Evolutionary conservation across 2,797 vertebrate species (phyloP).

Genomic region (Diplodus sargus): DNA sequence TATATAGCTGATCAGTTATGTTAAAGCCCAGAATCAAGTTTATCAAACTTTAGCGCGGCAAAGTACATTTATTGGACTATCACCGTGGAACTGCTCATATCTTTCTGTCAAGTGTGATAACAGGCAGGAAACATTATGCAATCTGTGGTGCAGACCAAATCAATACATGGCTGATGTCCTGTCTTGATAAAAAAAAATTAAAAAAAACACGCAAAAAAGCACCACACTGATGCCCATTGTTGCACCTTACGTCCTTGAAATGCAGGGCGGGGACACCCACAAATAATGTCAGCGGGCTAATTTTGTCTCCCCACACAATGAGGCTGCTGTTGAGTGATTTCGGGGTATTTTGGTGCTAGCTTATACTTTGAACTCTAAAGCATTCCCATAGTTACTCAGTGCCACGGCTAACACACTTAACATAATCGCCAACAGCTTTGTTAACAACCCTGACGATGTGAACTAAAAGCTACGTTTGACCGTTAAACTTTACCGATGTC

Average conservation of each 20-base stretch:
- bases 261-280: constrained; percentile 72
- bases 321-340: constrained; percentile 54
- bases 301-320: constrained; percentile 72
- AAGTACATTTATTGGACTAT: constrained; percentile 19
- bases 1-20: not conserved
- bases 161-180: constrained; percentile 76
- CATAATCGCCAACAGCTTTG: not conserved
- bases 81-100: constrained; percentile 17
- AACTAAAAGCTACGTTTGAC: not conserved
- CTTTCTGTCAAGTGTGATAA: constrained; percentile 46
- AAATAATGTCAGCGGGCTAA: constrained; percentile 72
- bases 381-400: not conserved
- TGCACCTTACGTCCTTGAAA: constrained; percentile 77
- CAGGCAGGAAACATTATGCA: constrained; percentile 51
- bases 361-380: constrained; percentile 1
- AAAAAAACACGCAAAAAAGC: constrained; percentile 3
- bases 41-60: constrained; percentile 19
- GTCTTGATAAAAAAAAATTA: constrained; percentile 55
- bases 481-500: constrained; percentile 42
- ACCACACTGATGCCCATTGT: constrained; percentile 75
- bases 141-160: constrained; percentile 63
- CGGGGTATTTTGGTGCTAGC: constrained; percentile 34
- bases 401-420: not conserved
- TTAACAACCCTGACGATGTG: not conserved
- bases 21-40: constrained; percentile 2